A percentile compares a stretch with the other conserved stretches of the same genome.
These are phyloP conservation scores for Megalops atlanticus DNA, from an alignment of 2,113 vertebrate genomes.

Conservation along the genomic window DNA sequence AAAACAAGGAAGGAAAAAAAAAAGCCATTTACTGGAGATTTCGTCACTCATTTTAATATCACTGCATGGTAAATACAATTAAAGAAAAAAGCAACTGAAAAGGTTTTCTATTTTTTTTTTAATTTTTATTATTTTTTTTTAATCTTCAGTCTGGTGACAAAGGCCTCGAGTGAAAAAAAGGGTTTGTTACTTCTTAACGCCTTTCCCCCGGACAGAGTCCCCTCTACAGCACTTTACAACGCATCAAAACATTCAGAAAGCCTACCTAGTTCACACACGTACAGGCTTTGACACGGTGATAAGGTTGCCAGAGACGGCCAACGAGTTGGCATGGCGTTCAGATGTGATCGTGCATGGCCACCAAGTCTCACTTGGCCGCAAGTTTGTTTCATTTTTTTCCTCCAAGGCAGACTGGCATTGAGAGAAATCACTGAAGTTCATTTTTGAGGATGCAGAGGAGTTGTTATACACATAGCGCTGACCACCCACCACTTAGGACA, in stretches of 20 bases:
- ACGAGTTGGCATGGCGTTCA: slow-evolving; percentile 64
- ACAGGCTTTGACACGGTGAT: slow-evolving; percentile 65
- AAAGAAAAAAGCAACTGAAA: slow-evolving; percentile 65
- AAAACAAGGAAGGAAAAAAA: not conserved
- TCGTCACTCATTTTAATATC: not conserved
- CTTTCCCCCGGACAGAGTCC: slow-evolving; percentile 54
- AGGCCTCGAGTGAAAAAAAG: slow-evolving; percentile 75
- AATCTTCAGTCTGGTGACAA: slow-evolving; percentile 64
- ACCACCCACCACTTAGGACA: not conserved
- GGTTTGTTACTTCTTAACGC: slow-evolving; percentile 43
- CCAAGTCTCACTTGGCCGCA: slow-evolving; percentile 56
- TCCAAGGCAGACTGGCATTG: slow-evolving; percentile 49
- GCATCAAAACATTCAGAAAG: slow-evolving; percentile 61
- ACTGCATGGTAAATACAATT: slow-evolving; percentile 61
- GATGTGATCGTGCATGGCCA: slow-evolving; percentile 70
- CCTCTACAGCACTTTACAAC: slow-evolving; percentile 51
- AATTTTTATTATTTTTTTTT: too few species aligned
- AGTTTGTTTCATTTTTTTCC: slow-evolving; percentile 21
- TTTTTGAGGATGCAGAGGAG: not conserved
- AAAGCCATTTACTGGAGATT: not conserved
- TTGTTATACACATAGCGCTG: not conserved
- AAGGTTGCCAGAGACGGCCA: slow-evolving; percentile 64
- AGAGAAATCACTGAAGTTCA: slow-evolving; percentile 38
- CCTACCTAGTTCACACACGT: slow-evolving; percentile 58
- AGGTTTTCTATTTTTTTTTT: slow-evolving; percentile 57